Evolutionary conservation across 2,797 vertebrate species (phyloP).

Genomic region (Clarias platycephalus): DNA sequence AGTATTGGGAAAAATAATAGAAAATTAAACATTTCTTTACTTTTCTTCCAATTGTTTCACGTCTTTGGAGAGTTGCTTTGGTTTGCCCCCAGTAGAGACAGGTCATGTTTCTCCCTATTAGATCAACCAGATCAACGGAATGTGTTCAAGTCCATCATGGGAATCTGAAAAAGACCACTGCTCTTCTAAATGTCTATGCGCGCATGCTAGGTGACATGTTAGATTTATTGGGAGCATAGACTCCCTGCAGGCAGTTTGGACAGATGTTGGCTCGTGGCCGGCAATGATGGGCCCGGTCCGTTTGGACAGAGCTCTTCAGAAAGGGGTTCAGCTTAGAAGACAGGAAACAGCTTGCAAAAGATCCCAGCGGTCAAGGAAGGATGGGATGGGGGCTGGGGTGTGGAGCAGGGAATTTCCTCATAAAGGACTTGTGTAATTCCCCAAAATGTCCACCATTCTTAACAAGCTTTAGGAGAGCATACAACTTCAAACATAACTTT

Average conservation of each 20-base stretch:
- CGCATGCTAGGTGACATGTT: slow-evolving; percentile 18
- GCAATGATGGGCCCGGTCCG: slow-evolving; percentile 55
- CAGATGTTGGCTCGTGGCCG: slow-evolving; percentile 43
- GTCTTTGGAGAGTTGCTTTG: slow-evolving; percentile 6
- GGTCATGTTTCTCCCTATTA: slow-evolving; percentile 22
- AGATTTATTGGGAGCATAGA: slow-evolving; percentile 21
- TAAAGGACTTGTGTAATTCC: slow-evolving; percentile 48
- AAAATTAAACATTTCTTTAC: slow-evolving; percentile 8
- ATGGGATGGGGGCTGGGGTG: slow-evolving; percentile 59
- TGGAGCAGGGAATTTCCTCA: slow-evolving; percentile 71
- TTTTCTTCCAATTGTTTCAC: slow-evolving; percentile 5
- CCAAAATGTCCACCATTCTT: slow-evolving; percentile 33
- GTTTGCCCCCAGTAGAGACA: slow-evolving; percentile 30
- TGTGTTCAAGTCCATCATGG: slow-evolving; percentile 3
- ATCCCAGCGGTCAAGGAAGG: slow-evolving; percentile 73
- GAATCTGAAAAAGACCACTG: slow-evolving; percentile 7
- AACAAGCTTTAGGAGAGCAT: slow-evolving; percentile 21
- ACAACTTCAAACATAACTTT: slow-evolving; percentile 20
- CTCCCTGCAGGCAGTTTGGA: slow-evolving; percentile 39
- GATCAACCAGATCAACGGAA: slow-evolving; percentile 19
- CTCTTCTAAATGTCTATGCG: slow-evolving; percentile 9
- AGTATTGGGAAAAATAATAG: slow-evolving; percentile 5
- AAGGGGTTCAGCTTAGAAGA: slow-evolving; percentile 72
- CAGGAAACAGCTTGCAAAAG: slow-evolving; percentile 81
- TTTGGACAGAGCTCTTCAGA: slow-evolving; percentile 70